Percentiles rank a stretch among this genome's conserved stretches.
Conservation (phyloP, 2,888 invertebrate species). For the Clanis bilineata region DNA sequence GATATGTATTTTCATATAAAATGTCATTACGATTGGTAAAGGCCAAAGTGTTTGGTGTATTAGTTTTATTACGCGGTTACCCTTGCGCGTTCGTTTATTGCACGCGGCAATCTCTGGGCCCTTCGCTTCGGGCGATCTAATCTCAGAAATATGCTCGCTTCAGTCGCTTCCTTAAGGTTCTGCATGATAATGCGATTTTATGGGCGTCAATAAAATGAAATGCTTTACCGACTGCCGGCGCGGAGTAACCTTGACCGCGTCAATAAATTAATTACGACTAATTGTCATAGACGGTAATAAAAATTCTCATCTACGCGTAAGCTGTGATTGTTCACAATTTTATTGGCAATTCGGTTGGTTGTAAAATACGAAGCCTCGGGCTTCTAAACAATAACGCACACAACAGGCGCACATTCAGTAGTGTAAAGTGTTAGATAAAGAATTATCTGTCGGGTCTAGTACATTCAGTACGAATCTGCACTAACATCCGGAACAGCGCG, state of each 20-base stretch:
- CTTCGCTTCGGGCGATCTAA: slow-evolving; percentile 41
- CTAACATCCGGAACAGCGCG: slow-evolving; percentile 78
- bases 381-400: slow-evolving; percentile 53
- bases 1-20: slow-evolving; percentile 61
- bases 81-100: slow-evolving; percentile 64
- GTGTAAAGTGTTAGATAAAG: slow-evolving; percentile 59
- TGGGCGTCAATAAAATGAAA: slow-evolving; percentile 36
- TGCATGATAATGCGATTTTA: slow-evolving; percentile 30
- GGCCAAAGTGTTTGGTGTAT: slow-evolving; percentile 67
- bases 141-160: slow-evolving; percentile 12
- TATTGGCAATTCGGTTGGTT: slow-evolving; percentile 68
- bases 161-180: slow-evolving; percentile 31
- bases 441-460: slow-evolving; percentile 74
- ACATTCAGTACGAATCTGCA: slow-evolving; percentile 74
- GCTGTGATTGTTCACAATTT: slow-evolving; percentile 68
- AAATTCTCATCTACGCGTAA: slow-evolving; percentile 60
- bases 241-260: slow-evolving; percentile 56
- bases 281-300: slow-evolving; percentile 53
- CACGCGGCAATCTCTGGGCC: slow-evolving; percentile 37
- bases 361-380: slow-evolving; percentile 66
- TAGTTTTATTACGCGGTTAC: slow-evolving; percentile 75
- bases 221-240: slow-evolving; percentile 16
- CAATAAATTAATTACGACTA: slow-evolving; percentile 62
- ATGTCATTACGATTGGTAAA: slow-evolving; percentile 61
- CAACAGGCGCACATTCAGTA: slow-evolving; percentile 51